Evolutionary conservation across 1,140 invertebrate species (phyloP), one percentile per base, ranked within the genome.

Genomic region (Nomia melanderi): DNA sequence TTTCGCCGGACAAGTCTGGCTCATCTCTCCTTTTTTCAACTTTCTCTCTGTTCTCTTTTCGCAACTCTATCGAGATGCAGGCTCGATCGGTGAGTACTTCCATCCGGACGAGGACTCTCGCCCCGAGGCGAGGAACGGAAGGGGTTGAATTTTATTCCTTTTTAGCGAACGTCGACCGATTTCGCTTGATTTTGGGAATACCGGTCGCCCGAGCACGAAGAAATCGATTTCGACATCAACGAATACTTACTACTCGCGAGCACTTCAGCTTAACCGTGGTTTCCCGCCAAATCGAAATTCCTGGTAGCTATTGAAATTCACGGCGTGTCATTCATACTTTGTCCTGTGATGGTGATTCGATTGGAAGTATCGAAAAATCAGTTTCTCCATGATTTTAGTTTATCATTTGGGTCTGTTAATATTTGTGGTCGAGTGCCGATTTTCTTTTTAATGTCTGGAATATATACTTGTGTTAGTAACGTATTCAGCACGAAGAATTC

Each of bases 121-220:
- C 66, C 53, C 63, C 29, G 25, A 41, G 54, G 54, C 60, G 33
- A 9, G 39, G 23, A 53, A 50, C 67, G 31, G 27, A 54, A 53
- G 12, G 70, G 65, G 53, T 54, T 23, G 44, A 72, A 67, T 82
- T 66, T 73, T 11, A 47, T 78, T 73, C 27, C 44, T 53, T 62
- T 82, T 54, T 60, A 7, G n/a, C 53, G 9, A 33, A 27, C 17
- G 29, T 2, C n/a, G 11, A 8, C 33, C 73, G 56, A 65, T 78
- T 73, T 74, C 69, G 25, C 47, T 57, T 65, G 56, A 41, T 79
- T 83, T 82, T 75, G 67, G 65, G 78, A 72, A 75, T 79, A 78
- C 79, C 54, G 54, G n/a, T 12, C 39, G 33, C 23, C 3, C 44
- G 23, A 12, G 1, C 33, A 17, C 33, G 1, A 47, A 27, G 27